A percentile compares a stretch with the other conserved stretches of the same genome.
Evolutionary conservation across 1,140 invertebrate species (phyloP).

Genomic region (Musca domestica): DNA sequence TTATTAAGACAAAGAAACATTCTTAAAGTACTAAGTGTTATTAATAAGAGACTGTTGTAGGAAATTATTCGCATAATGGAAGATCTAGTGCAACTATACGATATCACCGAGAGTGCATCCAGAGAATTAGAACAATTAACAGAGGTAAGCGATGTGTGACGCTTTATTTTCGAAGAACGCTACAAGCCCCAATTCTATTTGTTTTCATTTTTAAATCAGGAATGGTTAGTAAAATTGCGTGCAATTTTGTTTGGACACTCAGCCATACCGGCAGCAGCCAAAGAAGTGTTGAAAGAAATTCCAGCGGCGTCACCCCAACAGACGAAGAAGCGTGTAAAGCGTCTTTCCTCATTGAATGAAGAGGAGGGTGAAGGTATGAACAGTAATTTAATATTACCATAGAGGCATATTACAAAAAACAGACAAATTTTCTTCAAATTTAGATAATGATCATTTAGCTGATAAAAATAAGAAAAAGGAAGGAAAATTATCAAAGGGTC

Average conservation of each 20-base stretch:
- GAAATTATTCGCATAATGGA: slow-evolving; percentile 38
- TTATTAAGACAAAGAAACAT: too few relatives aligned
- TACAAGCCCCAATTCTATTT: too few relatives aligned
- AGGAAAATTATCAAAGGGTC: slow-evolving; percentile 5
- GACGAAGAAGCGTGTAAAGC: slow-evolving; percentile 45
- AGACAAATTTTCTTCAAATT: not conserved
- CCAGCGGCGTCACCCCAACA: slow-evolving; percentile 41
- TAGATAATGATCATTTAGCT: not conserved
- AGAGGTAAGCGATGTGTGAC: slow-evolving; percentile 27
- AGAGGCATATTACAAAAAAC: not conserved
- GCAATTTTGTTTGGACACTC: slow-evolving; percentile 34
- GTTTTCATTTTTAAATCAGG: slow-evolving; percentile 25
- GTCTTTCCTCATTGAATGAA: slow-evolving; percentile 35
- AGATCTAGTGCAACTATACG: slow-evolving; percentile 34
- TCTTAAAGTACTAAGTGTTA: too few relatives aligned
- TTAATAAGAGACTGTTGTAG: too few relatives aligned
- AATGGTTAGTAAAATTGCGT: slow-evolving; percentile 37
- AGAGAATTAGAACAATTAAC: slow-evolving; percentile 29
- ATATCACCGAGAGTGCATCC: slow-evolving; percentile 25
- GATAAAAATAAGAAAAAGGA: not conserved
- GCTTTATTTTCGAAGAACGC: not conserved
- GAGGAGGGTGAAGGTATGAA: slow-evolving; percentile 31
- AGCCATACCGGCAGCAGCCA: not conserved
- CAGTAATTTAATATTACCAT: too few relatives aligned
- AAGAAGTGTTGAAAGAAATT: not conserved